Conservation (phyloP, 1,140 invertebrate species). For the Zaprionus africanus region DNA sequence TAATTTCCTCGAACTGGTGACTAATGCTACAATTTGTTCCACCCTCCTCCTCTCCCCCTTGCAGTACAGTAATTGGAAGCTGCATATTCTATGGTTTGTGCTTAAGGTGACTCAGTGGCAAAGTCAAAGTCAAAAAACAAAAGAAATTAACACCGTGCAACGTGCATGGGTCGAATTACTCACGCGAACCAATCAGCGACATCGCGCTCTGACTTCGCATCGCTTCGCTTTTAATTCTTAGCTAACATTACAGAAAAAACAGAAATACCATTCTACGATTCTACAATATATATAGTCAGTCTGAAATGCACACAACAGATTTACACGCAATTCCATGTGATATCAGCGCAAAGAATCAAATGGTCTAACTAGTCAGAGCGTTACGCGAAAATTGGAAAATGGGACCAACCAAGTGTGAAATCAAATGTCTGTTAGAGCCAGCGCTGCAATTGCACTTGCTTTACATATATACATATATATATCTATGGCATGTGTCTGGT, state of each 20-base stretch:
- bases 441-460: background rate
- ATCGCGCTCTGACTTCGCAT: constrained; percentile 34
- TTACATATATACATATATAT: background rate
- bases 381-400: constrained; percentile 5
- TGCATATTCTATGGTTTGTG: constrained; percentile 62
- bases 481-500: background rate
- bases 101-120: constrained; percentile 38
- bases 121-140: constrained; percentile 25
- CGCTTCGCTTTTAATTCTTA: constrained; percentile 8
- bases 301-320: constrained; percentile 1
- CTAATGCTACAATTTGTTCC: constrained; percentile 42
- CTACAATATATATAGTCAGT: background rate
- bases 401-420: constrained; percentile 1
- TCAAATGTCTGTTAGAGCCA: background rate
- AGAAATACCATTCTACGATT: background rate
- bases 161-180: constrained; percentile 61
- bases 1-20: constrained; percentile 44
- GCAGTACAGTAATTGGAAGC: constrained; percentile 69
- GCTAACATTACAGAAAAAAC: constrained; percentile 2
- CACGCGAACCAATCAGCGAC: constrained; percentile 60
- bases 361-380: constrained; percentile 1
- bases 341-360: constrained; percentile 2
- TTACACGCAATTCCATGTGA: constrained; percentile 3
- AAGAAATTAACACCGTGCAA: constrained; percentile 53
- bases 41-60: background rate